Evolutionary conservation across 2,888 invertebrate species (phyloP).

Genomic region (Halocaridina rubra): DNA sequence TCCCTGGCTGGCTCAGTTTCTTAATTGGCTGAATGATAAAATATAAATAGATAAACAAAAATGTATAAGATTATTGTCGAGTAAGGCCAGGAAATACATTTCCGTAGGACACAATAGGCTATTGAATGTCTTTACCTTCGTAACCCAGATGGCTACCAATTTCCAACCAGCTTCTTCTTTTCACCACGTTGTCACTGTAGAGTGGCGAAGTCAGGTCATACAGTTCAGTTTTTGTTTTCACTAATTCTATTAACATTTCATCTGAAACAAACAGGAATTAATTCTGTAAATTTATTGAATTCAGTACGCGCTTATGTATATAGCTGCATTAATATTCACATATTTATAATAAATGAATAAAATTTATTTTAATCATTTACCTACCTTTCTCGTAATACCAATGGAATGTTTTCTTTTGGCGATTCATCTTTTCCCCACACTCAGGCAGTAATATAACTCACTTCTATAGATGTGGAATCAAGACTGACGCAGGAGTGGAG

Average conservation of each 20-base stretch:
- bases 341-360: neutral
- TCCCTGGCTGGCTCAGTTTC: slow-evolving; percentile 14
- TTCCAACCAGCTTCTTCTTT: slow-evolving; percentile 32
- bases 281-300: neutral
- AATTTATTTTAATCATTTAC: neutral
- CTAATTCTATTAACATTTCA: slow-evolving; percentile 26
- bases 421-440: neutral
- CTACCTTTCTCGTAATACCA: neutral
- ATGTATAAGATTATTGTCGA: neutral
- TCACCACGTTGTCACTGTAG: slow-evolving; percentile 30
- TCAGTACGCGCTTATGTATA: neutral
- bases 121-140: neutral
- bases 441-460: neutral
- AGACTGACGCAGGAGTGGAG: neutral
- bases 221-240: neutral
- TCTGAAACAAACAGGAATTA: slow-evolving; percentile 2
- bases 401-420: neutral
- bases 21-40: neutral
- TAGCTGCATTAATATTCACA: neutral
- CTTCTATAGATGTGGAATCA: neutral
- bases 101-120: slow-evolving; percentile 1
- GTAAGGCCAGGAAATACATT: slow-evolving; percentile 13
- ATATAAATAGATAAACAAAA: neutral
- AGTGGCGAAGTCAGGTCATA: neutral
- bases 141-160: slow-evolving; percentile 15